Base-by-base conservation (phyloP, 2,797 vertebrate species). In the Leptodactylus fallax region DNA sequence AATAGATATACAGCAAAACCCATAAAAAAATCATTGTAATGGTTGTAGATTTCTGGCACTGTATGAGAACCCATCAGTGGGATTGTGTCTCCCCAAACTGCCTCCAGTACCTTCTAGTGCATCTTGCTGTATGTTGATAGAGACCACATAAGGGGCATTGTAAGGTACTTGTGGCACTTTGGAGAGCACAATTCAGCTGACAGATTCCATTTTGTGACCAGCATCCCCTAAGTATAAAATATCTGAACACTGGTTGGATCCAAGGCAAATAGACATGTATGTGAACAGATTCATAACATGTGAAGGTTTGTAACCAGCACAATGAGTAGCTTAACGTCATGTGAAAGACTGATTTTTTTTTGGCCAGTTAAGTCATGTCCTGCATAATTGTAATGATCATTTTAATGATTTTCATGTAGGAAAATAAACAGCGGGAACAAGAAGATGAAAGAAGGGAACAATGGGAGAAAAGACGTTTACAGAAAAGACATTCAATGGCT, bases 401-500 rank as follows among this genome's bases (percentile, higher is more conserved):
- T 17, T 72, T 0, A 13, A 49, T 79, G 0, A 36, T 85, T 27
- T 60, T 82, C 63, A 11, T 78, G 13, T 89, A 97, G 96, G 96
- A 97, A 92, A 96, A 97, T 84, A 88, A 93, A 19, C 95, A 96
- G 36, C 93, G 96, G 49, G 95, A 95, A 88, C 79, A 93, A 82
- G 95, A 96, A 91, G 95, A 96, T 90, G 93, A 94, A 92, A 94
- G 94, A 90, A 94, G 94, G 17, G 87, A 94, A 85, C 94, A 95
- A 55, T 86, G 76, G 7, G 95, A 96, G 77, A 94, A 92, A 17
- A 93, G 94, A 86, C 94, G 93, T 0, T 90, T 88, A n/a, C 94
- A 95, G 87, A 96, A 95, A 89, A 94, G 95, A 0, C 95, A 95
- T 56, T 97, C 96, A 13, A 76, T 96, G 90, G 95, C 95, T 0